Conservation (phyloP, 2,113 vertebrate genomes). For the Macaca mulatta region DNA sequence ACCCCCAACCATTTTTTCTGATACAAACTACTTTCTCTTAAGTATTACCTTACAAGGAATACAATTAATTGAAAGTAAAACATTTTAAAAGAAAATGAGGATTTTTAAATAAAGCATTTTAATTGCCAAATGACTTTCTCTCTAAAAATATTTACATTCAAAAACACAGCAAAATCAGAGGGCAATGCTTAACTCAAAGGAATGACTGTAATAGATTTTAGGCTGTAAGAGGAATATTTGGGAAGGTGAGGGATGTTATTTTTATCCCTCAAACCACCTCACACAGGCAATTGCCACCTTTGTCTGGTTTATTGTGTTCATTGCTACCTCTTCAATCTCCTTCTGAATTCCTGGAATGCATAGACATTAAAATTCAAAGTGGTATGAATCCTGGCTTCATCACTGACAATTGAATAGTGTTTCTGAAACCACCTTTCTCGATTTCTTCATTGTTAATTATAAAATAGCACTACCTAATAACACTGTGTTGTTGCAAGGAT, state of each 20-base stretch:
- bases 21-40: conserved; percentile 47
- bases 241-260: background rate
- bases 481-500: background rate
- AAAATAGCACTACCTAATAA: conserved; percentile 31
- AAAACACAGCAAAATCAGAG: conserved; percentile 20
- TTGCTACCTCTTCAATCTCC: background rate
- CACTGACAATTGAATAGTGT: background rate
- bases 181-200: background rate
- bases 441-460: conserved; percentile 1
- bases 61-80: conserved; percentile 49
- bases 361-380: background rate
- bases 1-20: conserved; percentile 43
- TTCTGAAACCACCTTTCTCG: conserved; percentile 21
- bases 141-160: conserved; percentile 47
- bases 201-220: background rate
- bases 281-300: background rate
- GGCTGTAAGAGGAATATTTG: background rate
- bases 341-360: conserved; percentile 19
- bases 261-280: background rate
- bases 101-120: conserved; percentile 34
- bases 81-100: conserved; percentile 58
- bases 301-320: background rate
- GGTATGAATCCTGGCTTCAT: background rate
- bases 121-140: conserved; percentile 50
- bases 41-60: conserved; percentile 60